These are phyloP conservation scores for Ciconia boyciana DNA, from an alignment of 2,113 vertebrate genomes.

Conservation along the genomic window DNA sequence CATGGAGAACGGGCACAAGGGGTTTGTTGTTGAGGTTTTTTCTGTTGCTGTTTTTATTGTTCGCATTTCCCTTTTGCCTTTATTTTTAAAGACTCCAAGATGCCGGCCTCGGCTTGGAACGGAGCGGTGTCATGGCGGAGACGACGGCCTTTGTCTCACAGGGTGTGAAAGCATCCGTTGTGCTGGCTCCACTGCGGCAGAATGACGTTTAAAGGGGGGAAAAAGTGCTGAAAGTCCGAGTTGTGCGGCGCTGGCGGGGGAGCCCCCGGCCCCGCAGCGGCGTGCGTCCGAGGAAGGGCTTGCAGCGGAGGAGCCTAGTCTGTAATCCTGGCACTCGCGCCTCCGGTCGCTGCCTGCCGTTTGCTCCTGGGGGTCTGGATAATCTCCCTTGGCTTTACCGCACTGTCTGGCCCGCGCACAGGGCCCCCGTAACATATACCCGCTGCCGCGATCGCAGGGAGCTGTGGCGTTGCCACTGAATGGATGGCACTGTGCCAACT, in stretches of 20 bases:
- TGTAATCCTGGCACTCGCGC: slow-evolving; percentile 79
- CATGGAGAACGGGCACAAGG: slow-evolving; percentile 65
- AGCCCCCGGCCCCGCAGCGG: slow-evolving; percentile 58
- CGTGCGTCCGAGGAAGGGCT: slow-evolving; percentile 60
- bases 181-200: slow-evolving; percentile 74
- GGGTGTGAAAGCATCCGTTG: slow-evolving; percentile 79
- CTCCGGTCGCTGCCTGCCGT: slow-evolving; percentile 70
- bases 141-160: slow-evolving; percentile 80
- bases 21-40: slow-evolving; percentile 61
- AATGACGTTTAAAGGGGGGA: slow-evolving; percentile 64
- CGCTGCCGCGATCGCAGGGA: slow-evolving; percentile 83
- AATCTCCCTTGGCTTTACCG: slow-evolving; percentile 69
- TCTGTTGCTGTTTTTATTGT: slow-evolving; percentile 67
- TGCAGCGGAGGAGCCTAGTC: slow-evolving; percentile 56
- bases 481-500: slow-evolving; percentile 99
- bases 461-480: slow-evolving; percentile 95
- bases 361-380: slow-evolving; percentile 77
- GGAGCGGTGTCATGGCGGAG: slow-evolving; percentile 77
- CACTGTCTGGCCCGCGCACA: slow-evolving; percentile 75
- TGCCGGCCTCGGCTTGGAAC: slow-evolving; percentile 73
- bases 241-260: slow-evolving; percentile 53
- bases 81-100: slow-evolving; percentile 67
- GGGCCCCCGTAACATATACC: slow-evolving; percentile 85
- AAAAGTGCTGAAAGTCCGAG: slow-evolving; percentile 70
- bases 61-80: slow-evolving; percentile 62